Base-by-base conservation (phyloP, 2,797 vertebrate genomes). In the Buphagus erythrorhynchus region DNA sequence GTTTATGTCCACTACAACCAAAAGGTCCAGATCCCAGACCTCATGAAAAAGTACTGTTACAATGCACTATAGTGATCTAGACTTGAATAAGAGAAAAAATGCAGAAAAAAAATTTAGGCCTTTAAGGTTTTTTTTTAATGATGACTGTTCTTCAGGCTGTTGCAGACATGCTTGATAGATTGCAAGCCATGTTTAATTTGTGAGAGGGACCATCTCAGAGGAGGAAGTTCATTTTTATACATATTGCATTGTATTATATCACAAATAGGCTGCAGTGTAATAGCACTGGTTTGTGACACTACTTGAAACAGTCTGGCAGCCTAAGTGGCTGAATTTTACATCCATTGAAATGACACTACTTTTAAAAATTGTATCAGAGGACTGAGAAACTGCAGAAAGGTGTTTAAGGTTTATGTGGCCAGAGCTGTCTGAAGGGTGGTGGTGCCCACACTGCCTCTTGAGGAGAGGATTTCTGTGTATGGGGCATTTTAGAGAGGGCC, bases 381-480 rank as follows among this genome's bases (percentile, higher is more conserved):
- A 15, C 71, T 54, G 38, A 82, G 36, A 82, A 87, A 51, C 24
- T 46, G 16, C 40, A 79, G 36, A 43, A 76, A 48, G n/a, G 19
- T 3, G 1, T n/a, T 29, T 42, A 28, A 55, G 9, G 25, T 45
- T 58, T 0, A 0, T 12, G 35, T 54, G 49, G 13, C 35, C 49
- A 33, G 62, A 58, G 33, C n/a, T 46, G 28, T 12, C 25, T 72
- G 55, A 55, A 48, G 42, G 18, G 22, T 12, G 10, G n/a, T 1
- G 1, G 13, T 58, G 20, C 33, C 14, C 3, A 1, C 17, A 13
- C 38, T 61, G 66, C 16, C 7, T n/a, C 43, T 38, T 26, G 40
- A 74, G 67, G 66, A 69, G 59, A 19, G 14, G 10, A 31, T 61
- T 75, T 69, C 58, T 75, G 36, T 61, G 26, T 16, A 2, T 13